Conservation (phyloP, 2,113 vertebrate species). For the Callipepla californica region DNA sequence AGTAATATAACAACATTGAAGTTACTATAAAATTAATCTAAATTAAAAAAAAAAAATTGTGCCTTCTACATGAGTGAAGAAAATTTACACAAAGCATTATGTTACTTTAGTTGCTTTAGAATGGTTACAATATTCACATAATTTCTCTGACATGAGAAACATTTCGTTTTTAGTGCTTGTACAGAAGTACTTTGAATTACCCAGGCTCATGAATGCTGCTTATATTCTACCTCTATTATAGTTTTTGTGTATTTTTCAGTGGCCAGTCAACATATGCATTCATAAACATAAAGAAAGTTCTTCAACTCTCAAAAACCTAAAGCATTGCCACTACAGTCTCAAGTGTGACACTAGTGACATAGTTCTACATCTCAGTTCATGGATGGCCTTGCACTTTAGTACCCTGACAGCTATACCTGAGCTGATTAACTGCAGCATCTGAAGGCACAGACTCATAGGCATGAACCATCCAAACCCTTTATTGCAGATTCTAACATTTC, state of each 20-base stretch:
- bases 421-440: neutral
- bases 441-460: too few relatives aligned
- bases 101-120: neutral
- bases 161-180: neutral
- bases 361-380: rapidly evolving
- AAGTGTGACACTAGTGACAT: neutral
- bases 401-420: neutral
- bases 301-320: neutral
- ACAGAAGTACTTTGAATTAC: neutral
- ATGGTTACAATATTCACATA: neutral
- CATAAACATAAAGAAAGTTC: neutral
- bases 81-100: neutral
- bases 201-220: neutral
- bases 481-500: too few relatives aligned
- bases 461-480: too few relatives aligned
- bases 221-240: neutral
- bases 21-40: neutral
- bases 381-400: neutral
- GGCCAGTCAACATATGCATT: neutral
- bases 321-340: neutral
- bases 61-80: neutral
- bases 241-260: neutral
- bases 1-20: neutral
- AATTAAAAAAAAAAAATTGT: neutral
- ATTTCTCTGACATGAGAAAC: neutral